A percentile compares a stretch with the other conserved stretches of the same genome.
Conservation (phyloP, 2,797 vertebrate genomes). For the Pristis pectinata region DNA sequence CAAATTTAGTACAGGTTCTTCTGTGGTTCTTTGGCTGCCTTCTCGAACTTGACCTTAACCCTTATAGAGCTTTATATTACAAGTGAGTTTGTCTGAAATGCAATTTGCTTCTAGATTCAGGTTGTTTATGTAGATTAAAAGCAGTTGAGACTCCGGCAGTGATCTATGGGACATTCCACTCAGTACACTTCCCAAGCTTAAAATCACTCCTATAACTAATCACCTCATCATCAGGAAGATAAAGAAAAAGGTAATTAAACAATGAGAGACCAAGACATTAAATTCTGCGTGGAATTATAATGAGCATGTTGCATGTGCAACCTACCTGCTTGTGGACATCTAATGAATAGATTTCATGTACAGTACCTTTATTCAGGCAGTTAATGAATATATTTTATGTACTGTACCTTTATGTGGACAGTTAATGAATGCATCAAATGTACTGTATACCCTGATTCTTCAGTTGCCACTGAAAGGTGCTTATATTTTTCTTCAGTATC, state of each 20-base stretch:
- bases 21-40: background rate
- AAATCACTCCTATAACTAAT: slow-evolving; percentile 25
- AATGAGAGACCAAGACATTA: background rate
- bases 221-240: background rate
- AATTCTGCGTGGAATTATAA: background rate
- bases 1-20: background rate
- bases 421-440: background rate
- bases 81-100: background rate
- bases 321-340: too few relatives aligned
- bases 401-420: background rate
- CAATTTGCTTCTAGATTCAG: background rate
- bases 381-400: background rate
- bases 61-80: background rate
- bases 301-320: background rate
- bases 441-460: background rate
- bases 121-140: slow-evolving; percentile 27
- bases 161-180: background rate
- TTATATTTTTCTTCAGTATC: background rate
- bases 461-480: background rate
- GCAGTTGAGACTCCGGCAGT: background rate
- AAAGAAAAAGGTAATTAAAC: slow-evolving; percentile 18
- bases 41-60: background rate
- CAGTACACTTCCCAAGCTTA: background rate
- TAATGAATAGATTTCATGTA: background rate
- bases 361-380: background rate